A percentile compares a stretch with the other conserved stretches of the same genome.
Evolutionary conservation across 2,113 vertebrate species (phyloP).

Genomic region (Sardina pilchardus): DNA sequence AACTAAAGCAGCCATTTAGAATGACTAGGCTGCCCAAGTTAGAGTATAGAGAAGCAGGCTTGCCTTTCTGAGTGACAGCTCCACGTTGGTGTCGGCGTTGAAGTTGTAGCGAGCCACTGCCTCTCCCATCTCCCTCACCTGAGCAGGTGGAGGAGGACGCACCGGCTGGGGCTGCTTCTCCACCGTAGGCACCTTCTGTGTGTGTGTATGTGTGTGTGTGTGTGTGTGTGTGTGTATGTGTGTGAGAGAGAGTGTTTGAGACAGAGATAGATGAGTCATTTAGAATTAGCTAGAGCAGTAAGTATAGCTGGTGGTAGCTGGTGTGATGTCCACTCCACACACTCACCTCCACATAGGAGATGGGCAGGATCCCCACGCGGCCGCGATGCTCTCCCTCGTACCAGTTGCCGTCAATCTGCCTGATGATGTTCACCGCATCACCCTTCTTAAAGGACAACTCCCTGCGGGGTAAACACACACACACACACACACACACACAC

Average conservation of each 20-base stretch:
- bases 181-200: conserved; percentile 76
- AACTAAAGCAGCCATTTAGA: too few relatives aligned
- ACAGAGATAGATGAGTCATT: neutral
- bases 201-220: neutral
- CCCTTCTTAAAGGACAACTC: conserved; percentile 89
- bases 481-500: neutral
- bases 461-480: conserved; percentile 60
- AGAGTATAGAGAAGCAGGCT: neutral
- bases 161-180: conserved; percentile 79
- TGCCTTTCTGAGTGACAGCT: conserved; percentile 86
- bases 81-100: conserved; percentile 84
- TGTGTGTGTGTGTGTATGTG: neutral
- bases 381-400: conserved; percentile 84
- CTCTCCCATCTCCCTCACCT: conserved; percentile 82
- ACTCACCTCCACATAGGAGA: conserved; percentile 84
- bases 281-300: too few relatives aligned
- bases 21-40: too few relatives aligned
- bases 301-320: neutral
- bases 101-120: conserved; percentile 86
- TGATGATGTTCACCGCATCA: conserved; percentile 83
- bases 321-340: too few relatives aligned
- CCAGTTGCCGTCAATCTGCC: conserved; percentile 89
- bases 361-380: conserved; percentile 84
- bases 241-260: neutral
- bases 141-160: conserved; percentile 81